Percentiles rank a stretch among this genome's conserved stretches.
These are phyloP conservation scores for Apis mellifera DNA, from an alignment of 1,140 invertebrate species.

Conservation along the genomic window Amel_HAv3.1 CM009937.2:10951001-10951500, in stretches of 20 bases:
- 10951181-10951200: conserved; percentile 35
- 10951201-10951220: conserved; percentile 85
- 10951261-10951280: conserved; percentile 95
- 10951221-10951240: conserved; percentile 94
- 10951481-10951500: conserved; percentile 23
- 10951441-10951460: conserved; percentile 13
- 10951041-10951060: conserved; percentile 92
- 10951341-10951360: conserved; percentile 96
- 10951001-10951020: conserved; percentile 95
- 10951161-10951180: too few species aligned
- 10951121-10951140: conserved; percentile 84
- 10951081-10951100: conserved; percentile 95
- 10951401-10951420: not conserved
- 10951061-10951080: conserved; percentile 94
- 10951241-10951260: conserved; percentile 96
- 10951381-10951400: too few species aligned
- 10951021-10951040: conserved; percentile 96
- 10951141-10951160: not conserved
- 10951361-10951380: conserved; percentile 93
- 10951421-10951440: conserved; percentile 2
- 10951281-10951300: conserved; percentile 98
- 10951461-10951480: too few species aligned
- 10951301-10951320: conserved; percentile 96
- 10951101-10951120: conserved; percentile 93
- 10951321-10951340: conserved; percentile 96